Percentiles rank a stretch among this genome's conserved stretches.
Conservation (phyloP, 2,888 invertebrate species). For the Drosophila mayaguana region DNA sequence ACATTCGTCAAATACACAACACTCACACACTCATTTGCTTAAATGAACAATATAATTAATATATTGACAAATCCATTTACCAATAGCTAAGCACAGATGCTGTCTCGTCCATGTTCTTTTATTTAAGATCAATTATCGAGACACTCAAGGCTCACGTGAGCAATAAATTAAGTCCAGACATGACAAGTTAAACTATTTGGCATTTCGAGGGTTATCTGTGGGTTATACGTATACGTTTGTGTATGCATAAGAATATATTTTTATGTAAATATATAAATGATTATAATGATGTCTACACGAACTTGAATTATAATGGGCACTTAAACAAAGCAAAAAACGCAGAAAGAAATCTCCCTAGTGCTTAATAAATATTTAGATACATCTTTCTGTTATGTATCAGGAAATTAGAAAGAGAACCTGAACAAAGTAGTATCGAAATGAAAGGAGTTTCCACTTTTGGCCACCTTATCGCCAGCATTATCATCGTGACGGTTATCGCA, state of each 20-base stretch:
- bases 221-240: not conserved
- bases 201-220: not conserved
- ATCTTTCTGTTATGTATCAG: not conserved
- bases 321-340: no score
- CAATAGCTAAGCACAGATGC: not conserved
- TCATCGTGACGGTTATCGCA: slow-evolving; percentile 11
- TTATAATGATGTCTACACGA: not conserved
- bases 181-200: not conserved
- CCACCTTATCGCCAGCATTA: slow-evolving; percentile 2
- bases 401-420: not conserved
- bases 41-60: slow-evolving; percentile 1
- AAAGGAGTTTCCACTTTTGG: not conserved
- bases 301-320: not conserved
- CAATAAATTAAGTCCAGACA: slow-evolving; percentile 26
- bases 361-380: not conserved
- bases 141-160: slow-evolving; percentile 38
- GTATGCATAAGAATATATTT: not conserved
- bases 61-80: slow-evolving; percentile 9
- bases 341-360: no score
- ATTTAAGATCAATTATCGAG: not conserved
- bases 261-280: not conserved
- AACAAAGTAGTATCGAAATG: not conserved
- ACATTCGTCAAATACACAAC: slow-evolving; percentile 34
- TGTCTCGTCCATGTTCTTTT: not conserved
- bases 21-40: not conserved